These are phyloP conservation scores for Onychostruthus taczanowskii DNA, from an alignment of 2,113 vertebrate genomes.

Conservation along the genomic window DNA sequence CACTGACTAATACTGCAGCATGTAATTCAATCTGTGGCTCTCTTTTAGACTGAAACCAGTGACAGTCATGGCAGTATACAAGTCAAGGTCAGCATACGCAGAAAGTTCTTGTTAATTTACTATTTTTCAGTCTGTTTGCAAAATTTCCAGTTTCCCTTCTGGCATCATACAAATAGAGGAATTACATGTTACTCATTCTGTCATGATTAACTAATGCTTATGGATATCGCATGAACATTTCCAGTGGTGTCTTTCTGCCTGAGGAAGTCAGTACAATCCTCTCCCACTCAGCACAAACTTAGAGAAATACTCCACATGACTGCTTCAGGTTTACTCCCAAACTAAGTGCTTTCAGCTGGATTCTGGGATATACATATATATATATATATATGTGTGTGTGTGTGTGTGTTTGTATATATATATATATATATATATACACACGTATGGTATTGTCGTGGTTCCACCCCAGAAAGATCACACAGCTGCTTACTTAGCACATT, in stretches of 20 bases:
- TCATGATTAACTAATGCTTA: not conserved
- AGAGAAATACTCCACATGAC: not conserved
- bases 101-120: not conserved
- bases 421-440: rapidly evolving
- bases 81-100: not conserved
- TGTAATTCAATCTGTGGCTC: not conserved
- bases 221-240: not conserved
- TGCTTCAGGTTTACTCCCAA: not conserved
- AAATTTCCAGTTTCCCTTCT: not conserved
- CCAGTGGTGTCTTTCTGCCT: not conserved
- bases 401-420: too few species aligned
- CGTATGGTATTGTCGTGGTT: not conserved
- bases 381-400: rapidly evolving
- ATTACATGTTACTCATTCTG: not conserved
- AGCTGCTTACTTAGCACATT: not conserved
- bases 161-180: not conserved
- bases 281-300: not conserved
- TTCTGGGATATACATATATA: not conserved
- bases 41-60: slow-evolving; percentile 1
- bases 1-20: not conserved
- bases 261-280: not conserved
- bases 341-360: not conserved
- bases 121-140: not conserved
- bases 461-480: not conserved
- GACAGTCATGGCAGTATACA: not conserved